Conservation (phyloP, 2,888 invertebrate species). For the Dione vanillae region DNA sequence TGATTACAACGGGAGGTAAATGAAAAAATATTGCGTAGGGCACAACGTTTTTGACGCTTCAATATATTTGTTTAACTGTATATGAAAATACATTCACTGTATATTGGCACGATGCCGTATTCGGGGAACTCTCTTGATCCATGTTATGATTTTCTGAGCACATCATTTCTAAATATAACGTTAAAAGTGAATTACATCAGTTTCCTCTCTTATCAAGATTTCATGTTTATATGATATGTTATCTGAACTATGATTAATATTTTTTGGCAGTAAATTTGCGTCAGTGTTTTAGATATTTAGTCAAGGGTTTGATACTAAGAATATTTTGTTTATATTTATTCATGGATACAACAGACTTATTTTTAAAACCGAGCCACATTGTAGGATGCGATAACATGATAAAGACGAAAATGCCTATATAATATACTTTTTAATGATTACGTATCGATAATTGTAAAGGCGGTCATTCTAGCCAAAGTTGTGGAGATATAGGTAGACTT, state of each 20-base stretch:
- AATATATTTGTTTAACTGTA: neutral
- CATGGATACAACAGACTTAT: neutral
- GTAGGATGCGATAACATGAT: neutral
- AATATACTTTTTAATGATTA: slow-evolving; percentile 14
- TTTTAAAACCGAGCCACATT: neutral
- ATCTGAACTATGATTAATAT: neutral
- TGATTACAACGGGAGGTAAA: too few relatives aligned
- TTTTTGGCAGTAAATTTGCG: neutral
- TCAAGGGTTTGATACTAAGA: neutral
- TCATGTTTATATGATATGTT: neutral
- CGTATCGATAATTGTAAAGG: slow-evolving; percentile 38
- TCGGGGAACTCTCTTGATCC: slow-evolving; percentile 52
- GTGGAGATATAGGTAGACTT: slow-evolving; percentile 24
- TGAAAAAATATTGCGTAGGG: too few relatives aligned
- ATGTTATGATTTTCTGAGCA: neutral
- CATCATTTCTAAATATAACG: neutral
- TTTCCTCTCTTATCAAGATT: slow-evolving; percentile 19
- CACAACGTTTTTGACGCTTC: neutral
- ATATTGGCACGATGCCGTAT: slow-evolving; percentile 48
- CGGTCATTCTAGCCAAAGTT: slow-evolving; percentile 27
- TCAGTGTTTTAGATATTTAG: neutral
- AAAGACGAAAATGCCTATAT: neutral
- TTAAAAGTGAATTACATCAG: slow-evolving; percentile 10
- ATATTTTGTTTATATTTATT: neutral
- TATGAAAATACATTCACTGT: slow-evolving; percentile 26